Base-by-base conservation (phyloP, 2,888 invertebrate species). In the Altica lythri region DNA sequence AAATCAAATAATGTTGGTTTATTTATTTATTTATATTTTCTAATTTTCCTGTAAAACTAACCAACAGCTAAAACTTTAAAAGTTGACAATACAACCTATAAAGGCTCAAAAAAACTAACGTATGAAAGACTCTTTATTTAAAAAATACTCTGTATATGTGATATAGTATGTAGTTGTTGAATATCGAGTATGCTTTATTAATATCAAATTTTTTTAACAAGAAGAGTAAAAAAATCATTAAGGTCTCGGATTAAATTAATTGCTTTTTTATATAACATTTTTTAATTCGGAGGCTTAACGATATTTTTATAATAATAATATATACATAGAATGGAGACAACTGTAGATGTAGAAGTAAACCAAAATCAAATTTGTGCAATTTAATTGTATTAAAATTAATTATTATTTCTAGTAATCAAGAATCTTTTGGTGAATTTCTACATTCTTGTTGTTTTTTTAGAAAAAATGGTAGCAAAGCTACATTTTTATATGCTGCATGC, bases 131-230 rank as follows among this genome's bases (percentile, higher is more conserved):
- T 62, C 55, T 61, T n/a, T 62, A 62, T 61, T 58, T 60, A 64
- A 68, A 65, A 58, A 70, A 70, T 70, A 70, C 69, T 70, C 69
- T 67, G 65, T 70, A 68, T 67, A 69, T 70, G 70, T 70, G 70
- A 70, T 70, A 70, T 70, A 69, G 69, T 66, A 66, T 68, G 63
- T 70, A 70, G 70, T 64, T 60, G 61, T 66, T 63, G 57, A 57
- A 57, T 64, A 62, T 53, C 46, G 57, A 62, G 60, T 59, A 63
- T 62, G 62, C 59, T 61, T 57, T 52, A 56, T 53, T 44, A 34
- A 55, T 29, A 55, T 32, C 27, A 53, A 50, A 55, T 44, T 32
- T 53, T 53, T 53, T 55, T 53, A 46, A 27, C 14, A 34, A 40
- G 49, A 40, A 44, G 25, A 32, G 30, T 8, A 34, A 34, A 27